Evolutionary conservation across 2,797 vertebrate species (phyloP).

Genomic region (Cheirogaleus major): DNA sequence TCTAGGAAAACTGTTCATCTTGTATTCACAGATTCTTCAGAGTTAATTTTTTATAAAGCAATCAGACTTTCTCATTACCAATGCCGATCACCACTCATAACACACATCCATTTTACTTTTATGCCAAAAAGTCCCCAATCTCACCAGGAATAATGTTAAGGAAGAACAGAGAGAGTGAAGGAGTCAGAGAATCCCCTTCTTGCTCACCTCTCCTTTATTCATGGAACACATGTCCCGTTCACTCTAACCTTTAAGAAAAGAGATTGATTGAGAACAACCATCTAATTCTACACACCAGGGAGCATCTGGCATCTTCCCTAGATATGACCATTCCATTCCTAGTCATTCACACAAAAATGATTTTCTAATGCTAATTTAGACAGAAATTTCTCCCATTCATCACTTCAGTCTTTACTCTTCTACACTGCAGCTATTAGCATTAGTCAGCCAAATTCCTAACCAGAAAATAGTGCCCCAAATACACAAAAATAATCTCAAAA

Average conservation of each 20-base stretch:
- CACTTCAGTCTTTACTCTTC: no score
- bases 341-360: background rate
- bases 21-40: background rate
- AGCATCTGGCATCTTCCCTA: background rate
- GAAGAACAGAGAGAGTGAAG: background rate
- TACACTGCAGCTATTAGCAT: no score
- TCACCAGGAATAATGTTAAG: background rate
- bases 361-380: background rate
- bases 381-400: no score
- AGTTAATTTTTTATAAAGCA: background rate
- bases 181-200: background rate
- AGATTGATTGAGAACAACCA: background rate
- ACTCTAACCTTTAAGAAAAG: background rate
- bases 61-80: background rate
- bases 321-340: background rate
- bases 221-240: background rate
- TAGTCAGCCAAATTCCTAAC: no score
- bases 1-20: background rate
- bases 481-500: no score
- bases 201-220: background rate
- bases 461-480: no score
- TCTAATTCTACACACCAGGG: background rate
- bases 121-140: background rate
- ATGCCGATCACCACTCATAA: background rate
- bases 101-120: background rate